These are phyloP conservation scores for Temnothorax nylanderi DNA, from an alignment of 1,140 invertebrate species.

Conservation along the genomic window DNA sequence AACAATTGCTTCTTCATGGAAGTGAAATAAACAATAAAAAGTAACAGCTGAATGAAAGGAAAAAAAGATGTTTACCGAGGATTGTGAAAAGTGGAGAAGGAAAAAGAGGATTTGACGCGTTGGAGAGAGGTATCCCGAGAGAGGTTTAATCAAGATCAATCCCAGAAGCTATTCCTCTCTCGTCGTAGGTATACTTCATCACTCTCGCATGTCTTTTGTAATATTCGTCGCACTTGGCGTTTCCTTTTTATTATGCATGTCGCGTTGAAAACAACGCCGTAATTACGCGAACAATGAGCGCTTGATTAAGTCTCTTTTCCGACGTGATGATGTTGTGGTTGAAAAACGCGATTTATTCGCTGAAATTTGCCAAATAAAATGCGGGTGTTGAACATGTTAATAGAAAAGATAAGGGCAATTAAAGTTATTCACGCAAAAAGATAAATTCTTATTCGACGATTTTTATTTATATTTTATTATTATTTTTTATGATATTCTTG, in stretches of 20 bases:
- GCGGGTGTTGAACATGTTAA: neutral
- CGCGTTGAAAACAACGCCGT: conserved; percentile 73
- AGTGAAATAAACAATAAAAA: conserved; percentile 27
- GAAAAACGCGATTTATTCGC: conserved; percentile 16
- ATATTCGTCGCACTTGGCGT: conserved; percentile 1
- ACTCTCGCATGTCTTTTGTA: conserved; percentile 46
- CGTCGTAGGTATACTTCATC: conserved; percentile 25
- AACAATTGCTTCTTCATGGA: conserved; percentile 11
- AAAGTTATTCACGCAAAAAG: neutral
- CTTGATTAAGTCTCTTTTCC: conserved; percentile 74
- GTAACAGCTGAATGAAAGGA: conserved; percentile 4
- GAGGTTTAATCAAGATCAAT: conserved; percentile 80
- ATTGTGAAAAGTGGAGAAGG: conserved; percentile 25
- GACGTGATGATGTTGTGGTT: neutral
- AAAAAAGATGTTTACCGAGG: conserved; percentile 35
- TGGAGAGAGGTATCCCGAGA: conserved; percentile 13
- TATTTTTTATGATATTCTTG: conserved; percentile 1
- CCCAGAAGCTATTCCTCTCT: conserved; percentile 68
- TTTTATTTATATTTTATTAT: neutral
- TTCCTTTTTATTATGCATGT: conserved; percentile 52
- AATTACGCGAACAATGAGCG: conserved; percentile 76
- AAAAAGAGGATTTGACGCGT: conserved; percentile 18
- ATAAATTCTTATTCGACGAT: neutral
- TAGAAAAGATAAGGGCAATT: neutral
- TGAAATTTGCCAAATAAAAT: conserved; percentile 33